Evolutionary conservation across 2,797 vertebrate species (phyloP).

Genomic region (Cirrhinus molitorella): DNA sequence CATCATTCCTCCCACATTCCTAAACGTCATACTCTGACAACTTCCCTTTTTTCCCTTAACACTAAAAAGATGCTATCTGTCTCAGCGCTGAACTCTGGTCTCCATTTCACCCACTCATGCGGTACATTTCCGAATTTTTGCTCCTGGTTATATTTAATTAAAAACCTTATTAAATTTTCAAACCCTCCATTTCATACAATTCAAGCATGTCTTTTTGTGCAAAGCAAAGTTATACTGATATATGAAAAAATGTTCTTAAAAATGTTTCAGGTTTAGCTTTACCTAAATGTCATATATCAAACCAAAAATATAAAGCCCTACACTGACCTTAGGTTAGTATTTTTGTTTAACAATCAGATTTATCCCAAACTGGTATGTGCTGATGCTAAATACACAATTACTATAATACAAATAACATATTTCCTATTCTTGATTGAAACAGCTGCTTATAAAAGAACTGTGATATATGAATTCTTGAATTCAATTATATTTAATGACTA

Average conservation of each 20-base stretch:
- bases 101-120: conserved; percentile 9
- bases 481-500: neutral
- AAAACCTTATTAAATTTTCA: conserved; percentile 65
- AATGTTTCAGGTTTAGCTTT: neutral
- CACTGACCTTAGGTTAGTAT: neutral
- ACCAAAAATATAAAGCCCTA: neutral
- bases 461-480: neutral
- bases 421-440: neutral
- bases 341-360: neutral
- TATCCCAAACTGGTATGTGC: neutral
- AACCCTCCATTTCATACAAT: conserved; percentile 64
- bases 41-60: neutral
- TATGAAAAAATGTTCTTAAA: neutral
- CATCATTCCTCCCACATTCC: neutral
- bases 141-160: conserved; percentile 66
- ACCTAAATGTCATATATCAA: conserved; percentile 14
- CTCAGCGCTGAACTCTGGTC: neutral
- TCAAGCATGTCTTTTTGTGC: conserved; percentile 48
- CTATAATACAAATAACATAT: neutral
- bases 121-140: conserved; percentile 20
- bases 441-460: neutral
- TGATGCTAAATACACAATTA: neutral
- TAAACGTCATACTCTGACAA: neutral
- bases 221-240: conserved; percentile 31
- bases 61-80: conserved; percentile 11